phyloP scores from a whole-genome alignment of 2,888 invertebrate species.

The Corbicula japonica region DNA sequence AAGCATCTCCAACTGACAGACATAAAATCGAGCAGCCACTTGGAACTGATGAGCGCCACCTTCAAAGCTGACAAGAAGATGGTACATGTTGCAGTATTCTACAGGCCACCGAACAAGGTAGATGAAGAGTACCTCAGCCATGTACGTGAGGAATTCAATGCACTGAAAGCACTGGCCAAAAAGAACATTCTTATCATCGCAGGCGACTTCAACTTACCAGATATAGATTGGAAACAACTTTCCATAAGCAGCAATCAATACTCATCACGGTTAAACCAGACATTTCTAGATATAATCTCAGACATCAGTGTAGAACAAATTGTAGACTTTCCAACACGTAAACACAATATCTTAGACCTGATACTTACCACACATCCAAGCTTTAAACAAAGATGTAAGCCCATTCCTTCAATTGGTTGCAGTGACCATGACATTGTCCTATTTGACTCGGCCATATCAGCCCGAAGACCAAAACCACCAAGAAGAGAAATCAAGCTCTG shows the following conservation, averaged over 20 bases:
- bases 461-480: conserved; percentile 8
- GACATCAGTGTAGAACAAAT: conserved; percentile 5
- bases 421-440: conserved; percentile 36
- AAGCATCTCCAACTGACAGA: background rate
- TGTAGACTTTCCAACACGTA: conserved; percentile 30
- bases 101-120: conserved; percentile 22
- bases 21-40: background rate
- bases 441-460: conserved; percentile 3
- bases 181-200: conserved; percentile 10
- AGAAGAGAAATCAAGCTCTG: background rate
- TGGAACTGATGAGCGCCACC: background rate
- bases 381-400: conserved; percentile 32
- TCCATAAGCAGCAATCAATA: conserved; percentile 33
- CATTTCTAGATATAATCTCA: conserved; percentile 20
- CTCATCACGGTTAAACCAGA: conserved; percentile 20
- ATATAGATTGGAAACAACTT: conserved; percentile 28
- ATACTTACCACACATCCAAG: conserved; percentile 22
- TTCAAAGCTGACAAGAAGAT: background rate
- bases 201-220: conserved; percentile 26
- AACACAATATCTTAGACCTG: conserved; percentile 28
- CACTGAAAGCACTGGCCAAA: background rate
- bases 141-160: background rate
- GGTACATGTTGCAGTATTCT: background rate
- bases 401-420: conserved; percentile 21
- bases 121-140: background rate